These are phyloP conservation scores for Neuroterus valhalla DNA, from an alignment of 1,140 invertebrate genomes.

Conservation along the genomic window DNA sequence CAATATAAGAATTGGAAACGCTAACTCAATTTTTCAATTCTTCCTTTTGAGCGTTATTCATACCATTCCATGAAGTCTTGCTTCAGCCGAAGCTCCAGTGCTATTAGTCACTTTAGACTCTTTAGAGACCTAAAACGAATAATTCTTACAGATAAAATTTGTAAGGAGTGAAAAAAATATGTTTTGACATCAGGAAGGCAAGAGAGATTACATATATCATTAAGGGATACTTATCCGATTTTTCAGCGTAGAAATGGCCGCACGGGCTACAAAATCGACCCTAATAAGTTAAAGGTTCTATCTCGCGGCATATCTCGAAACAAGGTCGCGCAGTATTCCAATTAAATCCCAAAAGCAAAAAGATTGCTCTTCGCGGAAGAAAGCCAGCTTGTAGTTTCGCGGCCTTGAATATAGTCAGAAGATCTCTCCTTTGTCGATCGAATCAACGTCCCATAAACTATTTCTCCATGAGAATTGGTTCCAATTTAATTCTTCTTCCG, in stretches of 20 bases:
- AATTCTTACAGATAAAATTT: too few relatives aligned
- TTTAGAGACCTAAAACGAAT: too few relatives aligned
- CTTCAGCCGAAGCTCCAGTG: too few relatives aligned
- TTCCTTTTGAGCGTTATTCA: too few relatives aligned
- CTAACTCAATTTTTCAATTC: too few relatives aligned
- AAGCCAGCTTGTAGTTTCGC: not conserved
- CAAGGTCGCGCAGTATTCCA: conserved; percentile 47
- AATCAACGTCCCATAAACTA: conserved; percentile 14
- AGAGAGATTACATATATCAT: not conserved
- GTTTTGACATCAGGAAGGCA: not conserved
- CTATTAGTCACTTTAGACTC: too few relatives aligned
- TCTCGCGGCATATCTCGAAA: conserved; percentile 54
- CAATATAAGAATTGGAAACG: too few relatives aligned
- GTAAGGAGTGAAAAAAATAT: too few relatives aligned
- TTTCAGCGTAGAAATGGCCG: conserved; percentile 45
- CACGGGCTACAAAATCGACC: conserved; percentile 50
- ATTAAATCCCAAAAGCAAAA: conserved; percentile 51
- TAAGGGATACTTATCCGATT: conserved; percentile 35
- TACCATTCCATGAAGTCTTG: too few relatives aligned
- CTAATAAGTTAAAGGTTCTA: conserved; percentile 58
- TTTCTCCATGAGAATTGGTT: conserved; percentile 8
- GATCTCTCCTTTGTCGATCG: conserved; percentile 30
- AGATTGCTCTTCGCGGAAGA: conserved; percentile 45
- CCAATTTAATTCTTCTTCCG: not conserved
- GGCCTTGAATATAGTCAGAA: not conserved